A percentile compares a stretch with the other conserved stretches of the same genome.
These are phyloP conservation scores for Platyura marginata DNA, from an alignment of 1,140 invertebrate genomes.

Conservation along the genomic window DNA sequence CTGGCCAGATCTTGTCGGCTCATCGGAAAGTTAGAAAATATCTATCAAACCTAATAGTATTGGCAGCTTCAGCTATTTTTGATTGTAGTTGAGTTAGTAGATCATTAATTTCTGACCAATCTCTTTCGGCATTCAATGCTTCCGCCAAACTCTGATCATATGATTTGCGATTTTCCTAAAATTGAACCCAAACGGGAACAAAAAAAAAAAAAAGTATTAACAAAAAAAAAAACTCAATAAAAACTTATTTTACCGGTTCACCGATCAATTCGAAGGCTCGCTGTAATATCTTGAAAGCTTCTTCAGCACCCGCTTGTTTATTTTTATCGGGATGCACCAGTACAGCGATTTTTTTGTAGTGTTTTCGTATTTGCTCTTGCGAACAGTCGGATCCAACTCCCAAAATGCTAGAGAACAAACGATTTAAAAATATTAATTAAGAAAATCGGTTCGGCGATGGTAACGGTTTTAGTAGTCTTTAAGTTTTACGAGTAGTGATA, in stretches of 20 bases:
- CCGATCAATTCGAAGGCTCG: constrained; percentile 89
- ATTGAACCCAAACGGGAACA: neutral
- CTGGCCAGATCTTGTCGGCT: neutral
- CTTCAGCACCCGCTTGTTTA: constrained; percentile 81
- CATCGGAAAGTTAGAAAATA: neutral
- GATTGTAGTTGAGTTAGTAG: constrained; percentile 70
- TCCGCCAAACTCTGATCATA: constrained; percentile 53
- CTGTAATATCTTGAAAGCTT: constrained; percentile 88
- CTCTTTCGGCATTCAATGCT: constrained; percentile 61
- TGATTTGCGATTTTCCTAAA: constrained; percentile 55
- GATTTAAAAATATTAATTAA: constrained; percentile 1
- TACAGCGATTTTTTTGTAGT: constrained; percentile 82
- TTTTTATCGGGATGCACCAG: constrained; percentile 93
- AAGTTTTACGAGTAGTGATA: too few relatives aligned
- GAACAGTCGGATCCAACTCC: constrained; percentile 69
- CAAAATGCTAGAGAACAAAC: constrained; percentile 47
- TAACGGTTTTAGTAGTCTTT: too few relatives aligned
- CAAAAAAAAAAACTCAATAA: too few relatives aligned
- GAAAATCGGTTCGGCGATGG: neutral
- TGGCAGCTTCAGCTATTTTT: constrained; percentile 84
- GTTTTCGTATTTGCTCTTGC: constrained; percentile 86
- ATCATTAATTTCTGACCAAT: constrained; percentile 65
- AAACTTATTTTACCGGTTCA: constrained; percentile 53
- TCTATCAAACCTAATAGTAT: constrained; percentile 49
- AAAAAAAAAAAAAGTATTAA: neutral